Evolutionary conservation across 2,888 invertebrate species (phyloP).

Genomic region (Tinea trinotella): DNA sequence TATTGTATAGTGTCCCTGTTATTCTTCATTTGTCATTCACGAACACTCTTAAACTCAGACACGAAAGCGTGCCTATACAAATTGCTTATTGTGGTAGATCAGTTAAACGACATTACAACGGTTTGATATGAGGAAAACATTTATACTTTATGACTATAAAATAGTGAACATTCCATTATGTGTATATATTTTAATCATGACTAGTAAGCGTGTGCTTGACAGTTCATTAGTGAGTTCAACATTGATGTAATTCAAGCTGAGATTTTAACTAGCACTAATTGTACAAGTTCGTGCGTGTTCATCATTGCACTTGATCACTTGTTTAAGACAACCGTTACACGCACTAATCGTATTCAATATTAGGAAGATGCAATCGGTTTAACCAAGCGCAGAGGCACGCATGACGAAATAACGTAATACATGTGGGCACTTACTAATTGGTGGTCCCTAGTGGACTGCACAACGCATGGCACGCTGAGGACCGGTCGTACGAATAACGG

Average conservation of each 20-base stretch:
- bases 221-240: background rate
- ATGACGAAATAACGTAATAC: slow-evolving; percentile 49
- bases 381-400: slow-evolving; percentile 27
- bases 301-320: slow-evolving; percentile 40
- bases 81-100: slow-evolving; percentile 19
- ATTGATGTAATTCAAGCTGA: too few species aligned
- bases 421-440: slow-evolving; percentile 54
- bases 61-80: slow-evolving; percentile 16
- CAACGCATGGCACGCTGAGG: slow-evolving; percentile 19
- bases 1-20: slow-evolving; percentile 18
- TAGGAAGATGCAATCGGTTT: slow-evolving; percentile 33
- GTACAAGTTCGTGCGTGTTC: slow-evolving; percentile 13
- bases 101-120: slow-evolving; percentile 14
- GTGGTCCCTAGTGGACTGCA: slow-evolving; percentile 33
- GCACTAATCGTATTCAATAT: slow-evolving; percentile 31
- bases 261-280: background rate
- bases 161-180: background rate
- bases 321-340: slow-evolving; percentile 41
- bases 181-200: background rate
- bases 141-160: background rate
- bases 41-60: slow-evolving; percentile 14
- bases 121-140: background rate
- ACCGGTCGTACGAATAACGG: slow-evolving; percentile 39
- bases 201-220: background rate
- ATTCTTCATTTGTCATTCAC: slow-evolving; percentile 20